Evolutionary conservation across 2,113 vertebrate genomes (phyloP).

Genomic region (Salminus brasiliensis): DNA sequence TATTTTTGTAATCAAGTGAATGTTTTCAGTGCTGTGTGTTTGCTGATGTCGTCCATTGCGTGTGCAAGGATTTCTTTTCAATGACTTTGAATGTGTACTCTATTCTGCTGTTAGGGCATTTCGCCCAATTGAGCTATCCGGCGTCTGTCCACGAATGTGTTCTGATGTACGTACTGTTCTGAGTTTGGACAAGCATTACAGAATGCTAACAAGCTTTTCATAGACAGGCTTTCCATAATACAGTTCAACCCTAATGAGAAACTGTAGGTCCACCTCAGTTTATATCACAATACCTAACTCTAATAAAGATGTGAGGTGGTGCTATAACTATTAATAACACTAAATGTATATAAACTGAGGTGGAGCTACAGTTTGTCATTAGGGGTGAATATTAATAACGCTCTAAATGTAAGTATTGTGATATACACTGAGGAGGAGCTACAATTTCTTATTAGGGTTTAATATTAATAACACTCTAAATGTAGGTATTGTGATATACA

Average conservation of each 20-base stretch:
- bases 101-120: not conserved
- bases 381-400: too few relatives aligned
- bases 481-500: too few relatives aligned
- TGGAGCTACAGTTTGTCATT: too few relatives aligned
- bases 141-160: not conserved
- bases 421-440: too few relatives aligned
- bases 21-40: slow-evolving; percentile 67
- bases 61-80: not conserved
- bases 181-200: not conserved
- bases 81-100: slow-evolving; percentile 21
- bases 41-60: slow-evolving; percentile 59
- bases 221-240: too few relatives aligned
- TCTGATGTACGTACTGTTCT: not conserved
- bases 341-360: too few relatives aligned
- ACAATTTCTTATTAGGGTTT: too few relatives aligned
- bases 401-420: too few relatives aligned
- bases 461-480: too few relatives aligned
- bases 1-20: slow-evolving; percentile 80
- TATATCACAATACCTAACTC: not conserved
- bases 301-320: not conserved
- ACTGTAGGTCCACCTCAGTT: not conserved
- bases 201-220: not conserved
- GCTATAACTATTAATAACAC: too few relatives aligned
- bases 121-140: not conserved
- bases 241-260: not conserved